A percentile compares a stretch with the other conserved stretches of the same genome.
phyloP scores from a whole-genome alignment of 2,113 vertebrate species.

The Indicator indicator region DNA sequence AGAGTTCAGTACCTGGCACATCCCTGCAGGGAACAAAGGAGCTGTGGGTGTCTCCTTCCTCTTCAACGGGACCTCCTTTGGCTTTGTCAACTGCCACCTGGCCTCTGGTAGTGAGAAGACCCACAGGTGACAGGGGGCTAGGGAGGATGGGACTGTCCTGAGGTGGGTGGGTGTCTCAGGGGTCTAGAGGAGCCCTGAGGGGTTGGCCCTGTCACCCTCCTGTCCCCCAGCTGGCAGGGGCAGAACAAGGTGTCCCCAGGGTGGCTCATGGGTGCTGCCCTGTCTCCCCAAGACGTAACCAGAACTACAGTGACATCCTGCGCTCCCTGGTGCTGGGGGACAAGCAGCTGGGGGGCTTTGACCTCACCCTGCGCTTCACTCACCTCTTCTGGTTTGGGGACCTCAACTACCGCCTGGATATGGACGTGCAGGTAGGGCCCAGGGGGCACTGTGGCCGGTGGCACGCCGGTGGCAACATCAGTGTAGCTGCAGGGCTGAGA shows the following conservation, averaged over 20 bases:
- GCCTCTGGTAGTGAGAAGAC: conserved; percentile 87
- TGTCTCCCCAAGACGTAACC: conserved; percentile 52
- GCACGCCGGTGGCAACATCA: fast-evolving
- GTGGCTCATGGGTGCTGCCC: fast-evolving
- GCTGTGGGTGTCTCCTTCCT: conserved; percentile 86
- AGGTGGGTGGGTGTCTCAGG: neutral
- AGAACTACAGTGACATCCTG: conserved; percentile 74
- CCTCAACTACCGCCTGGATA: conserved; percentile 73
- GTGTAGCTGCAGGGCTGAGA: fast-evolving
- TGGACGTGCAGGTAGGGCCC: conserved; percentile 66
- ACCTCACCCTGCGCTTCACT: conserved; percentile 70
- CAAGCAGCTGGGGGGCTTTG: conserved; percentile 56
- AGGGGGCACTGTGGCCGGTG: fast-evolving
- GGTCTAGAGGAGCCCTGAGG: neutral
- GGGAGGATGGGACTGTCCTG: fast-evolving
- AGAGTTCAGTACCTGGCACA: neutral
- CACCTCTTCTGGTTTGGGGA: conserved; percentile 75
- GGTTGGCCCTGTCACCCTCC: neutral
- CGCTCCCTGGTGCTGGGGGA: conserved; percentile 61
- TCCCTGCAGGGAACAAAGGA: conserved; percentile 84
- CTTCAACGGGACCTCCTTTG: conserved; percentile 85
- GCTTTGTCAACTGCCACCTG: conserved; percentile 90
- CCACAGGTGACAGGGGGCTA: conserved; percentile 72
- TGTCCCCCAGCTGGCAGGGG: neutral
- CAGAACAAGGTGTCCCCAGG: fast-evolving